A percentile compares a stretch with the other conserved stretches of the same genome.
Conservation (phyloP, 2,797 vertebrate species). For the Acanthurus lineatus region DNA sequence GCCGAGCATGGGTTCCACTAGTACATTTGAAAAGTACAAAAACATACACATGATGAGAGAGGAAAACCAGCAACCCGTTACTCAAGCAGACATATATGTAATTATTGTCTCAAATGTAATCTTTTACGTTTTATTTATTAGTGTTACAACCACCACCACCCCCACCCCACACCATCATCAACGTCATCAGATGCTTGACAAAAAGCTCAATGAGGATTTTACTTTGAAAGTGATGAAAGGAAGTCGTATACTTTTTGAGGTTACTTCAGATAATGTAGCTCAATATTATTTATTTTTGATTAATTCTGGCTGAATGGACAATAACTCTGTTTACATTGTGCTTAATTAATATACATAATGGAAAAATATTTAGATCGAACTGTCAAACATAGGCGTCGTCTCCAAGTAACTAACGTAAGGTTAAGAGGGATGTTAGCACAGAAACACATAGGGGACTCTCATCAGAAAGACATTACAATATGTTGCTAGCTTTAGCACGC, state of each 20-base stretch:
- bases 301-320: conserved; percentile 3
- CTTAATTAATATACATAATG: not conserved
- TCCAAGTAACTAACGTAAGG: too few species aligned
- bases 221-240: conserved; percentile 62
- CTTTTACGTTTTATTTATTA: too few species aligned
- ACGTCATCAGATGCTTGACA: not conserved
- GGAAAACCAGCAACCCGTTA: not conserved
- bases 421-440: not conserved
- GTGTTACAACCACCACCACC: too few species aligned
- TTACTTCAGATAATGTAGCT: conserved; percentile 4
- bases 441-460: conserved; percentile 5
- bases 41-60: not conserved
- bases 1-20: accelerated
- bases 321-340: not conserved
- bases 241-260: not conserved
- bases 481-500: conserved; percentile 35
- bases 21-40: not conserved
- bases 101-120: too few species aligned
- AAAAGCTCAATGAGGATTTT: conserved; percentile 11
- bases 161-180: too few species aligned
- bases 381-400: not conserved
- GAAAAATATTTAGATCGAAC: not conserved
- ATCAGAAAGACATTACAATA: not conserved
- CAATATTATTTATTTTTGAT: conserved; percentile 18
- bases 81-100: too few species aligned